Evolutionary conservation across 2,888 invertebrate genomes (phyloP), one percentile per base, ranked within the genome.

Genomic region (Vandiemenella viatica): DNA sequence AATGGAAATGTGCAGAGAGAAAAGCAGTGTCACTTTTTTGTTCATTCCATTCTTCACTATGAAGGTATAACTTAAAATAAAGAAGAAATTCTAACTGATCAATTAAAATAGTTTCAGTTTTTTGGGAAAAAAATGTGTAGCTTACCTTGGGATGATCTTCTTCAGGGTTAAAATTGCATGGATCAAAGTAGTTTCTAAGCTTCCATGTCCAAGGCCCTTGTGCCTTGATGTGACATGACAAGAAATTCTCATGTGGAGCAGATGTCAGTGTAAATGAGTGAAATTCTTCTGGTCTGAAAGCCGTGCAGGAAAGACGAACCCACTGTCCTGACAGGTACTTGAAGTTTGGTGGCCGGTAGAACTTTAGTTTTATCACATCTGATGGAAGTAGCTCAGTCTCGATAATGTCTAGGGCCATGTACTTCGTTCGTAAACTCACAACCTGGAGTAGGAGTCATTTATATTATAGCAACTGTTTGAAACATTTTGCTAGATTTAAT

Each of bases 171-270:
- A 80, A 89, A 62, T 92, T 91, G 65, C 87, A 88, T 0, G 92
- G 91, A 66, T 92, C 91, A 60, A 92, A 92, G 61, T 89, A 91
- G 64, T 93, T 92, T 43, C 95, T 75, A 18, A 96, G 69, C 59
- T 95, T 93, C 93, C 93, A 96, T 0, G 95, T 95, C 93, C 93
- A 95, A 0, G 93, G 93, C 0, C 95, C 83, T 61, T 81, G 80
- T 1, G 81, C 82, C 63, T 95, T 96, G 56, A 96, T 95, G 63
- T 95, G 95, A 60, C 93, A 89, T 3, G 92, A 91, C 10, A 96
- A 73, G 65, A 81, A 90, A 66, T 92, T 91, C 66, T 95, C 92
- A 61, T 96, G 95, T 0, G 95, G 95, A 0, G 93, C 92, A 10
- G 93, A 95, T 1, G 95, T 95, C 45, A 96, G 66, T 0, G 95